Percentiles rank a stretch among this genome's conserved stretches.
These are phyloP conservation scores for Rattus norvegicus DNA, from an alignment of 2,113 vertebrate species.

Conservation along the genomic window DNA sequence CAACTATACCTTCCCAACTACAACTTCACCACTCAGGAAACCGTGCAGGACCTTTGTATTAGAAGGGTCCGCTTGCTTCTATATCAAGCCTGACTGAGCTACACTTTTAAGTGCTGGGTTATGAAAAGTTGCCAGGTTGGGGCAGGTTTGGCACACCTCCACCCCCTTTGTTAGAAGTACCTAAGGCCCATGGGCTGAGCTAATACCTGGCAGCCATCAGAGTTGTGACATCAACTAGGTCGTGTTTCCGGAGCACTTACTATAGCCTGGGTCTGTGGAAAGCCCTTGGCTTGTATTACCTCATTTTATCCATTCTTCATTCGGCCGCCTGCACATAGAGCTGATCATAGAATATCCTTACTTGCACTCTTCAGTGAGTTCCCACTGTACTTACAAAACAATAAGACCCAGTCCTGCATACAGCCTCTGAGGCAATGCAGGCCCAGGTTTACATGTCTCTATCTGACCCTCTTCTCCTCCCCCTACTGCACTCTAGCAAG, in stretches of 20 bases:
- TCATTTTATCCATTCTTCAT: neutral
- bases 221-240: neutral
- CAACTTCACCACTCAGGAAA: neutral
- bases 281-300: neutral
- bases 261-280: neutral
- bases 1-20: neutral
- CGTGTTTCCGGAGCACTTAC: slow-evolving; percentile 36
- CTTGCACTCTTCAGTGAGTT: neutral
- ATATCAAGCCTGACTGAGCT: neutral
- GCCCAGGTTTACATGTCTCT: neutral
- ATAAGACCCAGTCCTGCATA: neutral
- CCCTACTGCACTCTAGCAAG: neutral
- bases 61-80: neutral
- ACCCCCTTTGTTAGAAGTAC: neutral
- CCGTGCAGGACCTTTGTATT: neutral
- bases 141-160: neutral
- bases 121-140: neutral
- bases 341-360: neutral
- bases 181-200: neutral
- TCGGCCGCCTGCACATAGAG: neutral
- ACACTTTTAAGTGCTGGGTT: neutral
- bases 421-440: neutral
- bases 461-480: neutral
- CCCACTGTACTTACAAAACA: neutral
- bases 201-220: neutral